phyloP scores from a whole-genome alignment of 2,888 invertebrate species.

The Hyalella azteca region DNA sequence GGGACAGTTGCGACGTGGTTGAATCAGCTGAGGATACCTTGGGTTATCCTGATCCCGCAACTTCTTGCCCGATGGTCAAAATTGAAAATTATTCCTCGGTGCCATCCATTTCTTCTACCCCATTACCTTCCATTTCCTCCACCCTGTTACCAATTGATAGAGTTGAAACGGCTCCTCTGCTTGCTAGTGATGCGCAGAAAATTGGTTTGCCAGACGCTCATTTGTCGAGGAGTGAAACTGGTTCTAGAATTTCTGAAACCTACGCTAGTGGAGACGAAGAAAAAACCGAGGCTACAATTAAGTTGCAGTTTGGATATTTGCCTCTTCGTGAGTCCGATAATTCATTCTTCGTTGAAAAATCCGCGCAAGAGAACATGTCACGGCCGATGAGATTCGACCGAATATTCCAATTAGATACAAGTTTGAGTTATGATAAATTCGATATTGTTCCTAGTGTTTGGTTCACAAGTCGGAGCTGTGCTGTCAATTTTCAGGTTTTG shows the following conservation, averaged over 20 bases:
- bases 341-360: constrained; percentile 38
- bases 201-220: background rate
- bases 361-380: constrained; percentile 51
- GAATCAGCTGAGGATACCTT: constrained; percentile 40
- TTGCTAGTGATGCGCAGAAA: background rate
- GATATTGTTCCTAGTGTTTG: background rate
- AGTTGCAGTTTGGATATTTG: background rate
- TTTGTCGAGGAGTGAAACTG: background rate
- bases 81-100: background rate
- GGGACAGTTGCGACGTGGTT: constrained; percentile 31
- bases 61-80: background rate
- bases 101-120: background rate
- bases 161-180: background rate
- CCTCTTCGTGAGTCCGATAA: constrained; percentile 22
- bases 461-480: background rate
- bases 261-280: constrained; percentile 23
- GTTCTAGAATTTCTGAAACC: background rate
- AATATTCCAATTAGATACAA: constrained; percentile 45
- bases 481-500: background rate
- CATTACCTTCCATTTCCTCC: background rate
- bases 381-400: constrained; percentile 57
- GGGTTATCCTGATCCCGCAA: background rate
- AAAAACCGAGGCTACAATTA: background rate
- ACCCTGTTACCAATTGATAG: no score
- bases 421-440: background rate